Evolutionary conservation across 2,797 vertebrate genomes (phyloP), one percentile per base, ranked within the genome.

Genomic region (Rhynchotus rufescens): DNA sequence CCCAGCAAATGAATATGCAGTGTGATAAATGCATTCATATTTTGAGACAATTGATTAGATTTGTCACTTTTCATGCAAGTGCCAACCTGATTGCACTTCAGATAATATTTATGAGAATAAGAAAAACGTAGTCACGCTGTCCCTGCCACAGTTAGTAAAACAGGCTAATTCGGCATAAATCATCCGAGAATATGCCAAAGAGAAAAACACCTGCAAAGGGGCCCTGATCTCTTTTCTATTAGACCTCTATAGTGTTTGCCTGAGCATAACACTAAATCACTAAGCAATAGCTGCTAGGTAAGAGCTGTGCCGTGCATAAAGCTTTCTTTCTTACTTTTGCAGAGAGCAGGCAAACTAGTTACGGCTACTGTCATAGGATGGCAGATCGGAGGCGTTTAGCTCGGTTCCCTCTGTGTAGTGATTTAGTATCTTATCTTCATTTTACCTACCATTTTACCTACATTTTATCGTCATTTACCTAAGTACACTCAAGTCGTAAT

Each of bases 151-250:
- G 69, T 72, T 85, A 75, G 36, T 80, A 86, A 85, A 91, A 68
- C 13, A 69, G 69, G 42, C 73, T 90, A 90, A 72, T 92, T 68
- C 73, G n/a, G 47, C 56, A 65, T 85, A 90, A 92, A 94, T 89
- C 1, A 36, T n/a, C n/a, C 80, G 64, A 74, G 85, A 93, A 68
- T 23, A 12, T 11, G 8, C 23, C 49, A 72, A 45, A 80, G 57
- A 22, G 59, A 42, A 80, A 71, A 57, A 12, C 20, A 56, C 34
- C 45, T 68, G 36, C 8, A 67, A 56, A 26, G n/a, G 52, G 84
- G 22, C 80, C 62, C 56, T 64, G 49, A 62, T 12, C 9, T 6
- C 13, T 19, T 32, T 71, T 17, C 36, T 93, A 79, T 79, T 42
- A 84, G 49, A 30, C 57, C 54, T 80, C 62, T 20, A 28, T 15